Percentiles rank a stretch among this genome's conserved stretches.
These are phyloP conservation scores for Ranitomeya imitator DNA, from an alignment of 2,113 vertebrate genomes.

Conservation along the genomic window DNA sequence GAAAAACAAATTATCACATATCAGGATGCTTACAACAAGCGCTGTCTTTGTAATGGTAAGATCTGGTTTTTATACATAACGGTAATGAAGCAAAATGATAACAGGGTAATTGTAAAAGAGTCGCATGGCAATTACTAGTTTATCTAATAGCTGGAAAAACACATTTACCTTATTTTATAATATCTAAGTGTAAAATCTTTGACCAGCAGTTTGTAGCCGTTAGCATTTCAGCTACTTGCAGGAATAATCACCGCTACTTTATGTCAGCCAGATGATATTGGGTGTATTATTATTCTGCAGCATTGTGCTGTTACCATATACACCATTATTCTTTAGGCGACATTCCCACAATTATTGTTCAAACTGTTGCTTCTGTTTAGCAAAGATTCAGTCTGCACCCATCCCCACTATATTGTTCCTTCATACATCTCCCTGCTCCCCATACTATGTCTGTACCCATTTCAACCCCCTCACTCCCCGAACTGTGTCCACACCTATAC, in stretches of 20 bases:
- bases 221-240: constrained; percentile 5
- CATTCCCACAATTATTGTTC: too few species aligned
- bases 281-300: background rate
- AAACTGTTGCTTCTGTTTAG: too few species aligned
- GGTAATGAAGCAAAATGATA: background rate
- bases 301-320: background rate
- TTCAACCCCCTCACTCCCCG: too few species aligned
- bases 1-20: constrained; percentile 16
- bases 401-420: too few species aligned
- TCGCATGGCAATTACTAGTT: background rate
- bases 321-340: too few species aligned
- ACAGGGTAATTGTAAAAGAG: background rate
- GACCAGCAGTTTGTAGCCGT: background rate
- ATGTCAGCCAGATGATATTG: background rate
- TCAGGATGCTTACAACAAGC: background rate
- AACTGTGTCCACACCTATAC: too few species aligned
- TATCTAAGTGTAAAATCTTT: background rate
- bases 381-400: too few species aligned
- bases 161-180: background rate
- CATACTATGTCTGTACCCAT: too few species aligned
- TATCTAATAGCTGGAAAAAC: background rate
- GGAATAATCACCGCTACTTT: background rate
- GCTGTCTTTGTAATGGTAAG: constrained; percentile 7
- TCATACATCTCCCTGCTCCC: too few species aligned
- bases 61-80: background rate